Percentiles rank a stretch among this genome's conserved stretches.
Evolutionary conservation across 2,888 invertebrate species (phyloP).

Genomic region (Lithophane ornitopus): DNA sequence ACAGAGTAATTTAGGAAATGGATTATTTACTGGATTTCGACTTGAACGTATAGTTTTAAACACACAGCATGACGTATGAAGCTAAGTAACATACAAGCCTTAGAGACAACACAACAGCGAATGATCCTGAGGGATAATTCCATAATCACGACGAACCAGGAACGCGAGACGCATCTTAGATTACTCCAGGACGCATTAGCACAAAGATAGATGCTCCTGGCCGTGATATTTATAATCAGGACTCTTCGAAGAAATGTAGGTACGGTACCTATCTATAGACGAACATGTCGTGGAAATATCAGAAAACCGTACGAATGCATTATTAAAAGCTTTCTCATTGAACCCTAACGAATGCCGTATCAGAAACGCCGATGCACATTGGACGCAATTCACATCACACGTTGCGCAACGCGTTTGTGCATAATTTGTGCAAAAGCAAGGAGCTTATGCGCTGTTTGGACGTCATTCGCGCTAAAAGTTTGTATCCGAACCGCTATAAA

Average conservation of each 20-base stretch:
- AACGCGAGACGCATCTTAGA: constrained; percentile 52
- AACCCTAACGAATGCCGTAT: constrained; percentile 40
- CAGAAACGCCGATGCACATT: constrained; percentile 33
- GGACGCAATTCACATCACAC: constrained; percentile 56
- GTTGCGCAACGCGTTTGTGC: constrained; percentile 42
- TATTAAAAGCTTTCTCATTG: constrained; percentile 27
- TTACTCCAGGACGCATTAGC: constrained; percentile 45
- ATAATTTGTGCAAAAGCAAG: constrained; percentile 58
- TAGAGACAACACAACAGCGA: background rate
- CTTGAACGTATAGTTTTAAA: background rate
- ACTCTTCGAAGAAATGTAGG: background rate
- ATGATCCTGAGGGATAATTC: constrained; percentile 33
- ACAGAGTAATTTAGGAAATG: background rate
- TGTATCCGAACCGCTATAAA: constrained; percentile 18
- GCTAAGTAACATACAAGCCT: background rate
- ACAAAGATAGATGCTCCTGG: background rate
- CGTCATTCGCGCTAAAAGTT: constrained; percentile 47
- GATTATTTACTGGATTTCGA: background rate
- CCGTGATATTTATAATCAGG: constrained; percentile 41
- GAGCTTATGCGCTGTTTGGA: constrained; percentile 32
- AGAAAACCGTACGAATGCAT: background rate
- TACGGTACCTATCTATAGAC: background rate
- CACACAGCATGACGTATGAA: background rate
- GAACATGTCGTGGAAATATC: background rate
- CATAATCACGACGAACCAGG: constrained; percentile 35